Evolutionary conservation across 1,140 invertebrate genomes (phyloP).

Genomic region (Drosophila neocordata): DNA sequence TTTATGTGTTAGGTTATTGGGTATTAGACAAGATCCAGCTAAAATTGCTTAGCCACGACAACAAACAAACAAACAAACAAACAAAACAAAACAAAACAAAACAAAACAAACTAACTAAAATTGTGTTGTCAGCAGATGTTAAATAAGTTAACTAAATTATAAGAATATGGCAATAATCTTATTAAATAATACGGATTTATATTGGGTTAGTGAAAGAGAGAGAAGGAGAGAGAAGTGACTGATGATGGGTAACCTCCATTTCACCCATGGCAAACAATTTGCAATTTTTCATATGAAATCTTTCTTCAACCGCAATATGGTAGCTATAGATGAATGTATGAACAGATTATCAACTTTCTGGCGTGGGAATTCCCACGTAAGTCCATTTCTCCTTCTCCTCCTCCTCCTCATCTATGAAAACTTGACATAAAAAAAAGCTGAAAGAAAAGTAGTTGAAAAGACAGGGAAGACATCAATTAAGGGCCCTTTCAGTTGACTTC

Average conservation of each 20-base stretch:
- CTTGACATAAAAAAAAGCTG: neutral
- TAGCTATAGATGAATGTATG: neutral
- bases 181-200: neutral
- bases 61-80: neutral
- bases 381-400: neutral
- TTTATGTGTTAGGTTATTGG: neutral
- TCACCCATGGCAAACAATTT: neutral
- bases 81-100: no score
- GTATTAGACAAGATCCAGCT: constrained; percentile 8
- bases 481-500: constrained; percentile 6
- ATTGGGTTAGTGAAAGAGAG: neutral
- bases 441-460: neutral
- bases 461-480: neutral
- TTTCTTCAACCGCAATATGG: no score
- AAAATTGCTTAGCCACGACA: neutral
- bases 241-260: neutral
- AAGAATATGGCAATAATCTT: no score
- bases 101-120: no score
- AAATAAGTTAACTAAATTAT: neutral
- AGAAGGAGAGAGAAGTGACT: neutral
- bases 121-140: neutral
- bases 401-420: neutral
- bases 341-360: neutral
- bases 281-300: no score
- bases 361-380: constrained; percentile 5